phyloP scores from a whole-genome alignment of 2,888 invertebrate genomes.

The Pomacea canaliculata region DNA sequence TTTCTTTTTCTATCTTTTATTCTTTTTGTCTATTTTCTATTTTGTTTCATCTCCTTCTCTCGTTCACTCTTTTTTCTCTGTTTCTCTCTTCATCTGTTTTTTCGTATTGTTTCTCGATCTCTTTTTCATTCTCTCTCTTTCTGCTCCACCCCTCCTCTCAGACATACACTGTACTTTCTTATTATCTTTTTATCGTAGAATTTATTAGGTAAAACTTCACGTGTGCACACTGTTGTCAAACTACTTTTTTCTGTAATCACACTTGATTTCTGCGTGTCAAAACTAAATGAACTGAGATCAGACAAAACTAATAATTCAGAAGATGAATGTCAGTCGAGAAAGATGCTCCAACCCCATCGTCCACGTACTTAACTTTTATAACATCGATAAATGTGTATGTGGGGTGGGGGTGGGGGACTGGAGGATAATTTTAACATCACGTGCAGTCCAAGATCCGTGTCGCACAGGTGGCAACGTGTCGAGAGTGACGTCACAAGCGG shows the following conservation, averaged over 20 bases:
- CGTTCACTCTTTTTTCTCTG: not conserved
- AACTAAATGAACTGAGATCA: too few species aligned
- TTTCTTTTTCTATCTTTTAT: not conserved
- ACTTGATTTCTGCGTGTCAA: too few species aligned
- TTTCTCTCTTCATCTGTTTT: not conserved
- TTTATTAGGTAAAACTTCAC: too few species aligned
- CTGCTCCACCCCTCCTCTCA: slow-evolving; percentile 8
- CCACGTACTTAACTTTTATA: too few species aligned
- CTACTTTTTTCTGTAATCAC: too few species aligned
- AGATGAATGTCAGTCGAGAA: too few species aligned
- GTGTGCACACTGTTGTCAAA: too few species aligned
- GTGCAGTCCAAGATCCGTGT: not conserved
- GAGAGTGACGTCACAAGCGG: not conserved
- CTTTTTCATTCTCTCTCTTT: slow-evolving; percentile 15
- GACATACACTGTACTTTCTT: not conserved
- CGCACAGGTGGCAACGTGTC: too few species aligned
- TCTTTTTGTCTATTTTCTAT: not conserved
- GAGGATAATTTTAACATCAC: not conserved
- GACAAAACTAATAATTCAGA: too few species aligned
- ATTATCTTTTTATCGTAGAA: not conserved
- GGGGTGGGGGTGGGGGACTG: not conserved
- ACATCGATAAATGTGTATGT: not conserved
- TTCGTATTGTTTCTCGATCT: not conserved
- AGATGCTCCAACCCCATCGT: too few species aligned
- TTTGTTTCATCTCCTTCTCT: not conserved